phyloP scores from a whole-genome alignment of 2,797 vertebrate genomes.

The Carapus acus region DNA sequence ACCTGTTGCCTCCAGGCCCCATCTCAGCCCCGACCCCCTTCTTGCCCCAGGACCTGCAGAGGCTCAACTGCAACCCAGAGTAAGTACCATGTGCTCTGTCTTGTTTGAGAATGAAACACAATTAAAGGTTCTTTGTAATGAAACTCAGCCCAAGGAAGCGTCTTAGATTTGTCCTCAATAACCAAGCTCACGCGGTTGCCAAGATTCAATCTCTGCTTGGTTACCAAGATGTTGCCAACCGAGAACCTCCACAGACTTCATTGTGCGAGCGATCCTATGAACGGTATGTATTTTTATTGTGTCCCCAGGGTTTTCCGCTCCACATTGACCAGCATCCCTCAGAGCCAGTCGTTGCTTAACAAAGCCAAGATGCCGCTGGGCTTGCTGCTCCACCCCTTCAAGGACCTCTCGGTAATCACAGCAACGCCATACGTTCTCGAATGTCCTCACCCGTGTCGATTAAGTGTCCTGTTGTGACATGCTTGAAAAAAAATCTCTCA shows the following conservation, averaged over 20 bases:
- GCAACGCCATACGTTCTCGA: not conserved
- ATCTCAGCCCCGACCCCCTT: constrained; percentile 82
- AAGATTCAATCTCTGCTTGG: too few relatives aligned
- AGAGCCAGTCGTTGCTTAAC: constrained; percentile 92
- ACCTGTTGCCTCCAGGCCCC: constrained; percentile 78
- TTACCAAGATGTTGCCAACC: too few relatives aligned
- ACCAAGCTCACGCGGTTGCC: not conserved
- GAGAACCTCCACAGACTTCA: not conserved
- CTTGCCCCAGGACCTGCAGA: constrained; percentile 90
- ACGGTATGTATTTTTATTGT: constrained; percentile 27
- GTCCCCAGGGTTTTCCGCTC: constrained; percentile 84
- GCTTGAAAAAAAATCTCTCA: too few relatives aligned
- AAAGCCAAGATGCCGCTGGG: constrained; percentile 97
- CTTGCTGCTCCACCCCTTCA: constrained; percentile 95
- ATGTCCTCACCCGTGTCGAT: not conserved
- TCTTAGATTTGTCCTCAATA: not conserved
- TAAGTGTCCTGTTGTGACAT: too few relatives aligned
- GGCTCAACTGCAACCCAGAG: constrained; percentile 92
- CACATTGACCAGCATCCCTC: constrained; percentile 93
- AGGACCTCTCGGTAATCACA: constrained; percentile 89
- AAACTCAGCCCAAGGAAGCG: too few relatives aligned
- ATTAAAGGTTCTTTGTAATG: not conserved
- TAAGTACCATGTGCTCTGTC: constrained; percentile 61
- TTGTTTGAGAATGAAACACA: too few relatives aligned
- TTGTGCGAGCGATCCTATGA: not conserved